These are phyloP conservation scores for Marronus borbonicus DNA, from an alignment of 2,888 invertebrate genomes.

Conservation along the genomic window DNA sequence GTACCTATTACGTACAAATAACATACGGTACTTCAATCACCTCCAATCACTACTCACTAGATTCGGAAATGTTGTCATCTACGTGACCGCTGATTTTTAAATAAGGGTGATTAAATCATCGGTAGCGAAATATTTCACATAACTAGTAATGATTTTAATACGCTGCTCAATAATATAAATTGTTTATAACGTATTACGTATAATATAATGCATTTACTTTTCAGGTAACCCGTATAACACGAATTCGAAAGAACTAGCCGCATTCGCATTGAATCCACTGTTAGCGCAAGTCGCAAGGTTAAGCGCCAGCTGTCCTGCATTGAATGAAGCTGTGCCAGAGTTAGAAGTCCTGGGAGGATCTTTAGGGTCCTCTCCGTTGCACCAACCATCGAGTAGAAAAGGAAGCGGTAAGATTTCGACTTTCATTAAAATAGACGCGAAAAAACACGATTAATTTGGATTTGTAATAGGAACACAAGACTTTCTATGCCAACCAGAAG, in stretches of 20 bases:
- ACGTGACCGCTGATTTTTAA: no score
- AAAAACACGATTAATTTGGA: no score
- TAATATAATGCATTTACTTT: background rate
- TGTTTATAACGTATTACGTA: no score
- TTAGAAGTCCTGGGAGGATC: slow-evolving; percentile 70
- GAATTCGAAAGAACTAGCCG: slow-evolving; percentile 65
- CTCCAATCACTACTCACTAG: no score
- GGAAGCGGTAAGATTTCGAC: slow-evolving; percentile 73
- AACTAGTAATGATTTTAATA: no score
- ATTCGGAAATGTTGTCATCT: no score
- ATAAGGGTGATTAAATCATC: no score
- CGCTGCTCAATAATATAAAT: no score
- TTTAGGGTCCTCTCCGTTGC: slow-evolving; percentile 69
- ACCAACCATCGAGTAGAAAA: slow-evolving; percentile 75
- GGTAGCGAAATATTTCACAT: no score
- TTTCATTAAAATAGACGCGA: no score
- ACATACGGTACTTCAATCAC: no score
- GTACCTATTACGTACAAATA: no score
- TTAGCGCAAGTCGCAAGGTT: slow-evolving; percentile 72
- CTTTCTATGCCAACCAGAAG: slow-evolving; percentile 69
- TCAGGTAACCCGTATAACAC: slow-evolving; percentile 56
- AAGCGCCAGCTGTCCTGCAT: slow-evolving; percentile 83
- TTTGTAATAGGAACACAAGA: slow-evolving; percentile 66
- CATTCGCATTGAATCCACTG: slow-evolving; percentile 67
- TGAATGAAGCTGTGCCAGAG: slow-evolving; percentile 73